Conservation (phyloP, 2,797 vertebrate species). For the Nothura maculosa region DNA sequence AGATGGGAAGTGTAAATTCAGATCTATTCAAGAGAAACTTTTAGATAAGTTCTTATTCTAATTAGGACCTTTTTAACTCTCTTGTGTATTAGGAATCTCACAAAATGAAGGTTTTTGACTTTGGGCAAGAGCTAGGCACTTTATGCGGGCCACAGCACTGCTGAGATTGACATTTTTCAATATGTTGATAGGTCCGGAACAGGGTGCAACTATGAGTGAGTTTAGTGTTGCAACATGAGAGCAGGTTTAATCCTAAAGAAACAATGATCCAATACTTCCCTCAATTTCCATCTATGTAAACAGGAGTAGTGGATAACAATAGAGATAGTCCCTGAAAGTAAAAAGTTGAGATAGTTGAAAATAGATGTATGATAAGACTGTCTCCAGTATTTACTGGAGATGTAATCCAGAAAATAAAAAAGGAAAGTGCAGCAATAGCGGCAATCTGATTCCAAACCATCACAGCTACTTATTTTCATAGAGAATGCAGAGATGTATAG, state of each 20-base stretch:
- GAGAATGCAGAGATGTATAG: background rate
- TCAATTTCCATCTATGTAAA: background rate
- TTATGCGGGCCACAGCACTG: background rate
- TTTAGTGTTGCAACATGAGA: background rate
- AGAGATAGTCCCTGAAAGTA: background rate
- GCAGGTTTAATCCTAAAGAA: background rate
- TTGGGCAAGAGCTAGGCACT: background rate
- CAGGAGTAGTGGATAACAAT: background rate
- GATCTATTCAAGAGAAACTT: background rate
- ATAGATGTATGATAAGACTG: background rate
- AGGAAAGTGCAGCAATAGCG: background rate
- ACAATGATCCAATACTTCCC: background rate
- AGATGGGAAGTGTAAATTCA: background rate
- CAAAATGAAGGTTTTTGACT: background rate
- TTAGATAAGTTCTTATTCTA: background rate
- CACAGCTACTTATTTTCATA: slow-evolving; percentile 14
- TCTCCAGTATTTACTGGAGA: background rate
- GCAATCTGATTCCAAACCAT: background rate
- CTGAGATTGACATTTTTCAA: background rate
- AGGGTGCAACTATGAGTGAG: accelerated
- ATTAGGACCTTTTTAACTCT: background rate
- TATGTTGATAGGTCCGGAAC: background rate
- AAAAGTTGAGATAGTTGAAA: background rate
- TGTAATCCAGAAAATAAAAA: slow-evolving; percentile 1
- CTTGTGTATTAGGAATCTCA: background rate